Evolutionary conservation across 37 sponge, comb jelly and placozoan genomes (phyloP).

Genomic region (Ianthella basta): DNA sequence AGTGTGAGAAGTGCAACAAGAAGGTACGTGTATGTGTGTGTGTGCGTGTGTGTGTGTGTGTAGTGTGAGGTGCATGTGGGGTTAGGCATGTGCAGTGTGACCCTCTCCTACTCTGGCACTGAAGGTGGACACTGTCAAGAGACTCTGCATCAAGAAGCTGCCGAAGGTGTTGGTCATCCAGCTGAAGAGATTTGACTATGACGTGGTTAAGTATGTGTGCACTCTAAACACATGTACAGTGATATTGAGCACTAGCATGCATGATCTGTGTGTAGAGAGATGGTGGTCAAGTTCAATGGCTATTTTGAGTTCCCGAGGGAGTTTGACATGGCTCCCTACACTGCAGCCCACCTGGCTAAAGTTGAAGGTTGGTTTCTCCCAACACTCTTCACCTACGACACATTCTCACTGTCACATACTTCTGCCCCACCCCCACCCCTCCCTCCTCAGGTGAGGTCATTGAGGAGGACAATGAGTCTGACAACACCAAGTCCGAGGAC

Average conservation of each 20-base stretch:
- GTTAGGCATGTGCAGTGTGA: too few species aligned
- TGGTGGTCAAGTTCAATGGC: constrained; percentile 97
- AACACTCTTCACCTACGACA: too few species aligned
- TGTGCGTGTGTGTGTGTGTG: neutral
- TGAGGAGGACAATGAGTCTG: constrained; percentile 32
- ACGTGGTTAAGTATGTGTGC: constrained; percentile 95
- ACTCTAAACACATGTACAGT: too few species aligned
- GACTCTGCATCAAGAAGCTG: constrained; percentile 90
- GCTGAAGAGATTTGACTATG: constrained; percentile 99
- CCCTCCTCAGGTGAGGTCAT: constrained; percentile 48
- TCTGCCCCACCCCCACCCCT: neutral
- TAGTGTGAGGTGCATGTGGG: too few species aligned
- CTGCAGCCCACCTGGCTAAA: constrained; percentile 83
- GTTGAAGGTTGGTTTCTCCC: constrained; percentile 67
- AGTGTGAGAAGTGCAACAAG: constrained; percentile 98
- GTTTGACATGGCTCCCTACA: constrained; percentile 91
- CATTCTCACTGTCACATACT: too few species aligned
- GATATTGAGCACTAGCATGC: too few species aligned
- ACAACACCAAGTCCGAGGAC: neutral
- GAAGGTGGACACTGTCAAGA: constrained; percentile 96
- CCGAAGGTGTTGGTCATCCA: constrained; percentile 94
- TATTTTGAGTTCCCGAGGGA: constrained; percentile 98
- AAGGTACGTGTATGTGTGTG: constrained; percentile 61
- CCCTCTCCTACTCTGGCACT: too few species aligned
- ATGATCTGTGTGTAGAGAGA: constrained; percentile 75